These are phyloP conservation scores for Hyperopisus bebe DNA, from an alignment of 2,113 vertebrate species.

Conservation along the genomic window DNA sequence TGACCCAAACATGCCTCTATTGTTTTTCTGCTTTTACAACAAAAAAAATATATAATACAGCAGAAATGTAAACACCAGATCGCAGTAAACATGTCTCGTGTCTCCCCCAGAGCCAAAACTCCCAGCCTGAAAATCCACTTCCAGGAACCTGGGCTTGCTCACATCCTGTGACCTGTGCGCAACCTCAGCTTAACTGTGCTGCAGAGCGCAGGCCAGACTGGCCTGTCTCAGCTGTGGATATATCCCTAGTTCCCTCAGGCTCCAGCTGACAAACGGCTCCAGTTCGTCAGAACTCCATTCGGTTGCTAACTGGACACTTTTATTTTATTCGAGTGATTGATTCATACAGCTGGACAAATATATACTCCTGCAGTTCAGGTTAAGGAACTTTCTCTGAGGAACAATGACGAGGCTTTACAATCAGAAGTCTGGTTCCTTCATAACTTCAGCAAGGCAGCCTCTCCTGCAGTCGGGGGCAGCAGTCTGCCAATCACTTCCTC, in stretches of 20 bases:
- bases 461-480: background rate
- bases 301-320: background rate
- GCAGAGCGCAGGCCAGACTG: background rate
- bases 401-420: background rate
- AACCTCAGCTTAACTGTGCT: background rate
- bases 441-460: background rate
- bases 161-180: background rate
- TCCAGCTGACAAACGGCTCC: background rate
- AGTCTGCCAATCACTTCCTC: background rate
- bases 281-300: background rate
- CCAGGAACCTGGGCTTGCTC: background rate
- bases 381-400: background rate
- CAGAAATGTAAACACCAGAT: background rate
- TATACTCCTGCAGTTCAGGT: background rate
- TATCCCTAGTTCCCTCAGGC: background rate
- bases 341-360: background rate
- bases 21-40: background rate
- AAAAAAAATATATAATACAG: background rate
- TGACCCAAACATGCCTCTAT: background rate
- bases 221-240: background rate
- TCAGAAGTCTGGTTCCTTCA: background rate
- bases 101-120: background rate
- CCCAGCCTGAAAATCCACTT: background rate
- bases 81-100: background rate
- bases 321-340: background rate